Conservation (phyloP, 2,888 invertebrate genomes). For the Cepaea hortensis region DNA sequence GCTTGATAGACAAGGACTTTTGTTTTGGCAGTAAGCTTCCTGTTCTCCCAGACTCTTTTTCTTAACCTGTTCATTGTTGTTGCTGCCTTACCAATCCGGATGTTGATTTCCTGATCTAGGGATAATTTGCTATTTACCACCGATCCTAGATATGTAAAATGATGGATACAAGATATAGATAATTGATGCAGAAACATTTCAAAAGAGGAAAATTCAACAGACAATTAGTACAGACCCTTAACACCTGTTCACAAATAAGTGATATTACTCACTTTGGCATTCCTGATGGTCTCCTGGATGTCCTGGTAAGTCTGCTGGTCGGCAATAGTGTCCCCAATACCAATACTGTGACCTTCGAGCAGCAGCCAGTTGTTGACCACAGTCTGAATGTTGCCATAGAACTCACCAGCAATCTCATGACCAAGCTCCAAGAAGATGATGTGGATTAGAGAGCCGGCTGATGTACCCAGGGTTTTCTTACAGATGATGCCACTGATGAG, state of each 20-base stretch:
- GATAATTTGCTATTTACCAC: too few species aligned
- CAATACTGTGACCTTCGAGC: slow-evolving; percentile 83
- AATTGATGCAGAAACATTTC: background rate
- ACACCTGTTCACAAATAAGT: too few species aligned
- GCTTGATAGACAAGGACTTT: too few species aligned
- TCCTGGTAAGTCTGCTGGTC: slow-evolving; percentile 98
- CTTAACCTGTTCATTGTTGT: too few species aligned
- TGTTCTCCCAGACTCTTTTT: too few species aligned
- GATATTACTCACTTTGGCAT: slow-evolving; percentile 85
- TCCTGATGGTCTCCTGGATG: slow-evolving; percentile 97
- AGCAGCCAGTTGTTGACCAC: slow-evolving; percentile 99
- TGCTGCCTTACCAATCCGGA: too few species aligned
- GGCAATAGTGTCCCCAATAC: slow-evolving; percentile 99
- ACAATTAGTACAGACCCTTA: too few species aligned
- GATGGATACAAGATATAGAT: too few species aligned
- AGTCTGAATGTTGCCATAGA: slow-evolving; percentile 99
- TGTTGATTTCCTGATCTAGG: too few species aligned
- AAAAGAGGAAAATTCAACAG: background rate
- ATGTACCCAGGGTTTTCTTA: slow-evolving; percentile 97
- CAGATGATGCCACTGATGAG: slow-evolving; percentile 98
- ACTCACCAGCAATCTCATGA: slow-evolving; percentile 91
- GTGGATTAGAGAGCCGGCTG: slow-evolving; percentile 97
- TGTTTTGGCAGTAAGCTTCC: too few species aligned
- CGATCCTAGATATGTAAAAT: too few species aligned
- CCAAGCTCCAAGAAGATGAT: slow-evolving; percentile 98